Percentiles rank a stretch among this genome's conserved stretches.
Evolutionary conservation across 2,797 vertebrate genomes (phyloP).

Genomic region (Poecilia wingei): DNA sequence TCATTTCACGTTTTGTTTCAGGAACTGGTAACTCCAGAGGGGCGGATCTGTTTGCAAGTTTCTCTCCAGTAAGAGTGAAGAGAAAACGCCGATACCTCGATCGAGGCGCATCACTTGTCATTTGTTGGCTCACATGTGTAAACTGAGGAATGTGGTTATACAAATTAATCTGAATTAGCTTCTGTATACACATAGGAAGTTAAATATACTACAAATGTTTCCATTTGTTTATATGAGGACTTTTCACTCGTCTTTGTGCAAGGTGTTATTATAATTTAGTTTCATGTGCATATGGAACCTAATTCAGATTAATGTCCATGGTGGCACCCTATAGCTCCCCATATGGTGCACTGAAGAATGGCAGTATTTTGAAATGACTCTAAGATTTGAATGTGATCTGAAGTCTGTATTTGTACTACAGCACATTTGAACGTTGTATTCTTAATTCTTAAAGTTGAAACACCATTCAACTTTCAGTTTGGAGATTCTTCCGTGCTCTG

Average conservation of each 20-base stretch:
- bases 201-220: too few relatives aligned
- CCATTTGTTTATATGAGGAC: too few relatives aligned
- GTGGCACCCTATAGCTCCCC: not conserved
- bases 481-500: too few relatives aligned
- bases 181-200: too few relatives aligned
- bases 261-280: not conserved
- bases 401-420: too few relatives aligned
- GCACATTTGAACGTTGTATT: too few relatives aligned
- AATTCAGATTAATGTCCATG: not conserved
- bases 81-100: constrained; percentile 39
- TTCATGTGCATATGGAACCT: too few relatives aligned
- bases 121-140: constrained; percentile 43
- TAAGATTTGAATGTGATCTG: not conserved
- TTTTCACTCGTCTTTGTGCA: too few relatives aligned
- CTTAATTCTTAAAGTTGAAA: too few relatives aligned
- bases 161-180: too few relatives aligned
- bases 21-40: constrained; percentile 33
- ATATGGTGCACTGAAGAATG: not conserved
- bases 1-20: constrained; percentile 10
- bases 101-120: not conserved
- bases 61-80: constrained; percentile 60
- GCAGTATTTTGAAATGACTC: not conserved
- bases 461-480: too few relatives aligned
- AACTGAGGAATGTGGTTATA: constrained; percentile 15
- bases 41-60: constrained; percentile 26